Evolutionary conservation across 2,888 invertebrate genomes (phyloP), one percentile per base, ranked within the genome.

Genomic region (Thalpophila matura): DNA sequence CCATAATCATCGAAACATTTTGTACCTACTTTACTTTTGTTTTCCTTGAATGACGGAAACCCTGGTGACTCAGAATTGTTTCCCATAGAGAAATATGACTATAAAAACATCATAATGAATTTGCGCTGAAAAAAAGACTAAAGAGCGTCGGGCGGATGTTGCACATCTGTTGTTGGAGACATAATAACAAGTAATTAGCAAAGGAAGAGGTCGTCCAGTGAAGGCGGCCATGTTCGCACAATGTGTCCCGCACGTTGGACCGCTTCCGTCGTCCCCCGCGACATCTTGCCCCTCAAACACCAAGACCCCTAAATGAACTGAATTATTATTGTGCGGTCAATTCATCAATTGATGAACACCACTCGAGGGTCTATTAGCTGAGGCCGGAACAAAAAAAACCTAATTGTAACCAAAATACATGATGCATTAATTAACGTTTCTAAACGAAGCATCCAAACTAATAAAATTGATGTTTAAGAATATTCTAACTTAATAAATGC

Each of bases 121-220:
- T 73, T 46, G 72, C 69, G 43, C 57, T 60, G 47, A 69, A 68
- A 74, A n/a, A 78, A 60, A 84, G 85, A 86, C 81, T 71, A 76
- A 80, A 77, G 73, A 67, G 64, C 65, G 76, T 86, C 82, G 82
- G 66, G 85, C 94, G 95, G 95, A 95, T 95, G 95, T 93, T 86
- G 89, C 91, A 91, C 95, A 95, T 94, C 91, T 94, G 95, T 89
- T 91, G 88, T 87, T 86, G 89, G 89, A 89, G 91, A 90, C 91
- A 91, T 90, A 91, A 92, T 92, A 91, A 91, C 87, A 87, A 90
- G 91, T 91, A 93, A 94, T 94, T 94, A 94, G 91, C 89, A 81
- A 89, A 89, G 86, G 86, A 88, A 87, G 85, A 85, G 82, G 79
- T 60, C 77, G 85, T 84, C 86, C 85, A 84, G 83, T 67, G 74